Percentiles rank a stretch among this genome's conserved stretches.
Evolutionary conservation across 2,888 invertebrate genomes (phyloP).

Genomic region (Drosophila setosimentum): DNA sequence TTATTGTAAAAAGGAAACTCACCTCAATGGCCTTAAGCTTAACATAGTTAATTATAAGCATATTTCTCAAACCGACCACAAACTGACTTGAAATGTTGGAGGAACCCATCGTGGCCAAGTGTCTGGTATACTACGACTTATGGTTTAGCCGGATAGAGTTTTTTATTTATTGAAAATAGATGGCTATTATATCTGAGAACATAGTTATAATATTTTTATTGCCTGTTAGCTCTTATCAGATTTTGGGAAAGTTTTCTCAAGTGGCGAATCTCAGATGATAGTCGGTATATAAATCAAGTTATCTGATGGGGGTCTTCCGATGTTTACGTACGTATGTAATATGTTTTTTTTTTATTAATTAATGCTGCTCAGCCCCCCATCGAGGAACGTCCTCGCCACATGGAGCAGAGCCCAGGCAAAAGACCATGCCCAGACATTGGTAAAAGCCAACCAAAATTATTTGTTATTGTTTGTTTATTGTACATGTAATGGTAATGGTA

Average conservation of each 20-base stretch:
- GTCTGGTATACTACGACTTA: neutral
- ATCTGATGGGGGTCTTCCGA: conserved; percentile 2
- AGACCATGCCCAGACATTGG: conserved; percentile 23
- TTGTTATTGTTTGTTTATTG: conserved; percentile 7
- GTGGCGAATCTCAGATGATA: conserved; percentile 27
- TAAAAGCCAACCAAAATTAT: conserved; percentile 17
- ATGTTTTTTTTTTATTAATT: too few species aligned
- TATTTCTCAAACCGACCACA: neutral
- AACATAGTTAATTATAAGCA: neutral
- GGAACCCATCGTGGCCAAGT: neutral
- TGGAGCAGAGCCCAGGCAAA: conserved; percentile 30
- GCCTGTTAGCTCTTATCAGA: conserved; percentile 21
- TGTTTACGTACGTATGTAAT: too few species aligned
- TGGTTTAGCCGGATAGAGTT: neutral
- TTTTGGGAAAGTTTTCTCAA: conserved; percentile 33
- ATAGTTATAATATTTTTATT: conserved; percentile 26
- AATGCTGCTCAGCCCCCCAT: conserved; percentile 11
- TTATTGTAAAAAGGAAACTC: neutral
- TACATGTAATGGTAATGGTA: neutral
- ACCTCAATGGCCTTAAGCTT: neutral
- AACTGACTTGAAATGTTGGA: neutral
- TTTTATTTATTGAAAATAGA: conserved; percentile 2
- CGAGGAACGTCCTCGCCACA: conserved; percentile 9
- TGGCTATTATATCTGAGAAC: conserved; percentile 17
- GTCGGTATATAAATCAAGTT: conserved; percentile 4